Evolutionary conservation across 2,797 vertebrate genomes (phyloP).

Genomic region (Labroides dimidiatus): DNA sequence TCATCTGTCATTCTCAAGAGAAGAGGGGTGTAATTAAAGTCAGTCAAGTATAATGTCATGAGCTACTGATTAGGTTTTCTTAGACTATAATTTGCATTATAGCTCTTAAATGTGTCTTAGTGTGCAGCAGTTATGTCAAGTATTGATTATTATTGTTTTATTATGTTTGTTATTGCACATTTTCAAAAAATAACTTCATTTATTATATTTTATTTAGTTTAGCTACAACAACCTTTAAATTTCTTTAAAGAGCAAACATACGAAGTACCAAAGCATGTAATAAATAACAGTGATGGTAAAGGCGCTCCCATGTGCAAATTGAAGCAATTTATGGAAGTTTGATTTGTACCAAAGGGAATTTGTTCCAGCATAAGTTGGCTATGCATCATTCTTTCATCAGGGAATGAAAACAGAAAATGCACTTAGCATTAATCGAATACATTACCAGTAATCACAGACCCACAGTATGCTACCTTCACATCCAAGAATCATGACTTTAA

Average conservation of each 20-base stretch:
- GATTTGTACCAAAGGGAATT: conserved; percentile 18
- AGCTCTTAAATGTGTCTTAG: background rate
- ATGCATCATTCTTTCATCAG: conserved; percentile 24
- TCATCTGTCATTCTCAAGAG: conserved; percentile 39
- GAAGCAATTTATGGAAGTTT: conserved; percentile 18
- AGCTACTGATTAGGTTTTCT: conserved; percentile 51
- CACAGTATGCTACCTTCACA: background rate
- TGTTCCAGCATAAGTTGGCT: background rate
- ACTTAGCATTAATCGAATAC: conserved; percentile 14
- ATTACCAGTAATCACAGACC: background rate
- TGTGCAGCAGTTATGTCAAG: conserved; percentile 5
- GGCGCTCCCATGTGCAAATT: background rate
- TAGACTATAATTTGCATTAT: conserved; percentile 30
- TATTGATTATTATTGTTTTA: background rate
- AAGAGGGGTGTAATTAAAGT: conserved; percentile 34
- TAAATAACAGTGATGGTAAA: background rate
- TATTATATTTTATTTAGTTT: background rate
- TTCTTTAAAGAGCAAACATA: background rate
- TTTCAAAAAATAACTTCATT: background rate
- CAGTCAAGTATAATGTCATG: conserved; percentile 36
- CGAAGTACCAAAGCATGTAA: background rate
- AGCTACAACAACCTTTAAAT: background rate
- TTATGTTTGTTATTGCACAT: background rate
- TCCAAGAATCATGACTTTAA: background rate
- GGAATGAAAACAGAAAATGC: conserved; percentile 17